A percentile compares a stretch with the other conserved stretches of the same genome.
Evolutionary conservation across 2,113 vertebrate genomes (phyloP).

Genomic region (Chamaetylas fuelleborni): DNA sequence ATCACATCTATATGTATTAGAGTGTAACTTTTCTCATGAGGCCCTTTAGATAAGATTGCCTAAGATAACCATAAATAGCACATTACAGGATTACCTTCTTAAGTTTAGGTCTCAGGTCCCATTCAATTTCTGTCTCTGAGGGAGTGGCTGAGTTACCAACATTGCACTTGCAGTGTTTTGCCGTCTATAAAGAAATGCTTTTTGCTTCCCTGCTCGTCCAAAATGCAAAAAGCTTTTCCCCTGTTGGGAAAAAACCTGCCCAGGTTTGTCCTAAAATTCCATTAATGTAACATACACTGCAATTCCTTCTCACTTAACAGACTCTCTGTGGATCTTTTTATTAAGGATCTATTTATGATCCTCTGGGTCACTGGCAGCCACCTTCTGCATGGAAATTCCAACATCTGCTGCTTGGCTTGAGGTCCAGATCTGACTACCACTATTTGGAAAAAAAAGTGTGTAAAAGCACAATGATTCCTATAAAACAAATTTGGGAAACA

Average conservation of each 20-base stretch:
- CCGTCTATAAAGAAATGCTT: background rate
- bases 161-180: background rate
- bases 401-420: slow-evolving; percentile 6
- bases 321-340: background rate
- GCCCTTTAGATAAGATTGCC: background rate
- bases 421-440: background rate
- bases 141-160: background rate
- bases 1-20: background rate
- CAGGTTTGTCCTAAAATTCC: background rate
- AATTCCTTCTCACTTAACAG: background rate
- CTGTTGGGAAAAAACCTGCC: background rate
- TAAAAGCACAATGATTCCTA: background rate
- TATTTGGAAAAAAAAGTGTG: background rate
- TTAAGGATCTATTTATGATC: background rate
- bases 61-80: background rate
- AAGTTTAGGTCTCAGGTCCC: background rate
- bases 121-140: background rate
- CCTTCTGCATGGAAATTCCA: background rate
- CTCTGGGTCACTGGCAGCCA: background rate
- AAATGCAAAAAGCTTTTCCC: background rate
- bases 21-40: background rate
- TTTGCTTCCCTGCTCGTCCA: background rate
- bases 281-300: background rate
- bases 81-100: background rate
- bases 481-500: background rate